phyloP scores from a whole-genome alignment of 2,888 invertebrate genomes.

The Seira musarum region DNA sequence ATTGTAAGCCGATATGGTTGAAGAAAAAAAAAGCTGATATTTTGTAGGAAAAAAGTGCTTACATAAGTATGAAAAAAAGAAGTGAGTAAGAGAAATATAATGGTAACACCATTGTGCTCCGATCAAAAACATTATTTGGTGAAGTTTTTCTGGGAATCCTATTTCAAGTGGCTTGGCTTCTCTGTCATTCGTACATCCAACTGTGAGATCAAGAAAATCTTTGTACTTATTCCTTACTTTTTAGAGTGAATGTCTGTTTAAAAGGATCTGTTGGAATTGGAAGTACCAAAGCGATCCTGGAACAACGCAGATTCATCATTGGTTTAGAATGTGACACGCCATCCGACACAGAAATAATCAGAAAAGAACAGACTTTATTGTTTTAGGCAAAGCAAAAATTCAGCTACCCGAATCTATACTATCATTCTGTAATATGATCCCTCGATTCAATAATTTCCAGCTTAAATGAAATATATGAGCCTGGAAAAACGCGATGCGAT shows the following conservation, averaged over 20 bases:
- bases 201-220: slow-evolving; percentile 42
- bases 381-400: no score
- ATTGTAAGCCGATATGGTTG: slow-evolving; percentile 42
- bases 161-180: slow-evolving; percentile 39
- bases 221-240: neutral
- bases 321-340: no score
- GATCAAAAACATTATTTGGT: neutral
- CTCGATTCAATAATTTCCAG: no score
- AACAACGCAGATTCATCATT: no score
- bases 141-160: slow-evolving; percentile 26
- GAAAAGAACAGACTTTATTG: neutral
- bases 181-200: slow-evolving; percentile 35
- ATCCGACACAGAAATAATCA: neutral
- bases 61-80: neutral
- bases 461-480: no score
- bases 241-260: slow-evolving; percentile 21
- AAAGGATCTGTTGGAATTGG: neutral
- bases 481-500: no score
- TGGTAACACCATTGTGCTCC: slow-evolving; percentile 11
- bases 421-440: no score
- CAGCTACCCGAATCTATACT: no score
- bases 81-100: neutral
- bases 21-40: neutral
- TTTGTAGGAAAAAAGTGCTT: neutral
- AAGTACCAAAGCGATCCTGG: no score